phyloP scores from a whole-genome alignment of 2,888 invertebrate genomes.

The Romanomermis culicivorax region DNA sequence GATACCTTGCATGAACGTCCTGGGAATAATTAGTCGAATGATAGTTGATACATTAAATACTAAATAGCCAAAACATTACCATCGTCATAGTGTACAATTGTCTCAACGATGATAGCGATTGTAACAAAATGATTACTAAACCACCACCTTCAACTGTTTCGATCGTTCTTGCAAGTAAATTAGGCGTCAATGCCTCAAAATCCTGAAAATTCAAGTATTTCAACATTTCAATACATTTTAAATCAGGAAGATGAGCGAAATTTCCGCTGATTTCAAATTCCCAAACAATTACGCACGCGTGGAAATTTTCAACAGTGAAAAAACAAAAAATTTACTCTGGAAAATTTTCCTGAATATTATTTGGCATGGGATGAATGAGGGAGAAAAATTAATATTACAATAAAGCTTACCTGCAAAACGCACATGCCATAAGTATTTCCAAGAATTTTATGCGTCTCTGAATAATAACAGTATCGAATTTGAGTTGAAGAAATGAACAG shows the following conservation, averaged over 20 bases:
- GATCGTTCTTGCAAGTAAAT: constrained; percentile 77
- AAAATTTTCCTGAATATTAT: too few species aligned
- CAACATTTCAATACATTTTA: background rate
- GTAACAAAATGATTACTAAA: constrained; percentile 57
- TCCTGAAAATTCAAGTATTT: constrained; percentile 39
- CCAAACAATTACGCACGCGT: too few species aligned
- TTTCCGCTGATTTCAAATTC: too few species aligned
- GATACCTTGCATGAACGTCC: constrained; percentile 81
- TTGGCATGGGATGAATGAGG: too few species aligned
- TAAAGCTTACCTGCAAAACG: constrained; percentile 70
- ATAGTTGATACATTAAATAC: background rate
- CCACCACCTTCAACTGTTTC: constrained; percentile 97
- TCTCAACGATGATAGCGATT: constrained; percentile 61
- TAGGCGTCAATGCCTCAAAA: constrained; percentile 91
- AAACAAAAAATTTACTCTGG: too few species aligned
- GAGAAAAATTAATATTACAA: too few species aligned
- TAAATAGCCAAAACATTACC: constrained; percentile 31
- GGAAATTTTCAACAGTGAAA: too few species aligned
- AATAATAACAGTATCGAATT: constrained; percentile 88
- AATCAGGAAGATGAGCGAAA: background rate
- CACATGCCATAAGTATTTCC: constrained; percentile 92
- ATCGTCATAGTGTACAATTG: constrained; percentile 88
- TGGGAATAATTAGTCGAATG: constrained; percentile 15
- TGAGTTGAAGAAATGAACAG: constrained; percentile 81
- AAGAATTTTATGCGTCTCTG: constrained; percentile 86